phyloP scores from a whole-genome alignment of 2,113 vertebrate species.

The Alethe diademata region DNA sequence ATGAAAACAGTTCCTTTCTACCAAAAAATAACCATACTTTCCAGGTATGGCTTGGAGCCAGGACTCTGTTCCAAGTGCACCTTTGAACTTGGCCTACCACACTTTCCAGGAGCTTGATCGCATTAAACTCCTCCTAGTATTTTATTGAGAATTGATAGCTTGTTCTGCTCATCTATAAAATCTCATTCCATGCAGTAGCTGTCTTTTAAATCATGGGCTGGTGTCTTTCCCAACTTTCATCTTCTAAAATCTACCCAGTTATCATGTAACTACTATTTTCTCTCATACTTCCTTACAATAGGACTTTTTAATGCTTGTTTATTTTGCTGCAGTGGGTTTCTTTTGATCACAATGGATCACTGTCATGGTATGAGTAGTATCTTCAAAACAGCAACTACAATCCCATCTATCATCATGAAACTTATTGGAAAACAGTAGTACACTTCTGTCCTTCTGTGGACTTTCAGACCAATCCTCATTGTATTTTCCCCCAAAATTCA shows the following conservation, averaged over 20 bases:
- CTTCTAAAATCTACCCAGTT: constrained; percentile 11
- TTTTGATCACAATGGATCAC: constrained; percentile 55
- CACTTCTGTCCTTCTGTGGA: background rate
- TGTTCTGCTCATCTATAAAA: background rate
- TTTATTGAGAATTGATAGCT: constrained; percentile 42
- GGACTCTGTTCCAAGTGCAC: background rate
- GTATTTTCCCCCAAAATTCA: background rate
- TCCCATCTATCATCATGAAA: constrained; percentile 24
- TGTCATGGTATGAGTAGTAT: constrained; percentile 53
- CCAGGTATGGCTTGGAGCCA: background rate
- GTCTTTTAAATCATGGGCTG: constrained; percentile 10
- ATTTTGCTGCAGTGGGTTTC: constrained; percentile 44
- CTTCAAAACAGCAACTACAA: constrained; percentile 27
- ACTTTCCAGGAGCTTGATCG: background rate
- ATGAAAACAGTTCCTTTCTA: background rate
- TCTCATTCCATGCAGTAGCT: background rate
- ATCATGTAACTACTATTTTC: constrained; percentile 23
- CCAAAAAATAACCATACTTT: background rate
- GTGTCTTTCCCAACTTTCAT: background rate
- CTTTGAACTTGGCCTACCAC: background rate
- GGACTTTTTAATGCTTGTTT: constrained; percentile 34
- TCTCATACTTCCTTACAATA: constrained; percentile 23
- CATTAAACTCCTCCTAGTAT: constrained; percentile 19
- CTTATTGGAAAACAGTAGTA: background rate
- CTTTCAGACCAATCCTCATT: background rate